A percentile compares a stretch with the other conserved stretches of the same genome.
phyloP scores from a whole-genome alignment of 2,797 vertebrate species.

The Natrix natrix region DNA sequence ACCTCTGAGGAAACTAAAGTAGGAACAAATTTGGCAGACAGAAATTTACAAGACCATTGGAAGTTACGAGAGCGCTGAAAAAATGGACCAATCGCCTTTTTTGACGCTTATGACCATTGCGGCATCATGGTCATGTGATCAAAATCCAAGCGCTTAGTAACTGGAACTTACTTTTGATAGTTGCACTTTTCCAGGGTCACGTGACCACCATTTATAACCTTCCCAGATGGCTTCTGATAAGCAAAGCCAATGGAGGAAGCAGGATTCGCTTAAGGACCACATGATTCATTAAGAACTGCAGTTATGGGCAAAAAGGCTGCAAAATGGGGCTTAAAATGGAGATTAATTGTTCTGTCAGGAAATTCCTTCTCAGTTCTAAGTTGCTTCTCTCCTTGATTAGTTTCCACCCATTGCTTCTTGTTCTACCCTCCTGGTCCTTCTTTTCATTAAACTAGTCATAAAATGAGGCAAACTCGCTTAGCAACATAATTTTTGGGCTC shows the following conservation, averaged over 20 bases:
- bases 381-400: too few relatives aligned
- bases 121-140: neutral
- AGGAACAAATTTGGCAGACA: neutral
- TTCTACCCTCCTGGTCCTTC: too few relatives aligned
- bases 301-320: too few relatives aligned
- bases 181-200: neutral
- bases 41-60: neutral
- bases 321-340: too few relatives aligned
- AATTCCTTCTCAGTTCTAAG: too few relatives aligned
- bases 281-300: neutral
- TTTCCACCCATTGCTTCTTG: too few relatives aligned
- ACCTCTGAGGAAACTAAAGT: neutral
- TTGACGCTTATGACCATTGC: neutral
- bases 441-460: too few relatives aligned
- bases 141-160: neutral
- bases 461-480: too few relatives aligned
- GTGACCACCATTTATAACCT: neutral
- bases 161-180: neutral
- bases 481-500: too few relatives aligned
- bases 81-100: neutral
- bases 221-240: neutral
- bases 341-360: too few relatives aligned
- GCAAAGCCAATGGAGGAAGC: neutral
- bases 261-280: neutral
- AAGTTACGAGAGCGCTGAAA: neutral